Base-by-base conservation (phyloP, 2,113 vertebrate genomes). In the Melanotaenia duboulayi region DNA sequence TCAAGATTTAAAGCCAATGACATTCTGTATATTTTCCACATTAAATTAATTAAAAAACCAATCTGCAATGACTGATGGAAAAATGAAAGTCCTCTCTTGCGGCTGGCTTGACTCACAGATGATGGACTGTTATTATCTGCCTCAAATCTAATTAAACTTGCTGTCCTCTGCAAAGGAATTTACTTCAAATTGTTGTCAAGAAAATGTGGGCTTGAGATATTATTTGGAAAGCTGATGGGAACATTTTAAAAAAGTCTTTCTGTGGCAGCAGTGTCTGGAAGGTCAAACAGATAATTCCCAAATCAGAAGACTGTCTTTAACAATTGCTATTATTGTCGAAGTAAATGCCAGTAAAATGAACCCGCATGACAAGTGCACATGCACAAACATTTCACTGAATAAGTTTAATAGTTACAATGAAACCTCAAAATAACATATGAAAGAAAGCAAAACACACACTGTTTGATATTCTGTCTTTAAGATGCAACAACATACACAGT, bases 131-230 rank as follows among this genome's bases (percentile, higher is more conserved):
- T 70, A 35, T 56, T 58, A 44, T 80, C 20, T 80, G 55, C 62
- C 62, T 62, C 71, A 76, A 52, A 80, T 77, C 37, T 61, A 74
- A 81, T 90, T 75, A 75, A 81, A 82, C 39, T 37, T 25, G 11
- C 35, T 2, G 75, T 80, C 76, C 76, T 65, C 62, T 44, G 52
- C 19, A 25, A 46, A 65, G 42, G 22, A 54, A 42, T 54, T 14
- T 28, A 66, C 44, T 14, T 56, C 7, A 10, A 14, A 63, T 28
- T 10, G 0, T 22, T 58, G 67, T 82, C 48, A 74, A 58, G 72
- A 65, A 19, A 6, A 74, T 48, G 37, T 81, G 68, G 65, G 49
- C 1, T n/a, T 32, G 49, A 73, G 28, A 7, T 0, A n/a, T 65
- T 25, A n/a, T 13, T 32, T 7, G 22, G 70, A 60, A 12, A 10